These are phyloP conservation scores for Brachionus calyciflorus DNA, from an alignment of 1,140 invertebrate genomes.

Conservation along the genomic window DNA sequence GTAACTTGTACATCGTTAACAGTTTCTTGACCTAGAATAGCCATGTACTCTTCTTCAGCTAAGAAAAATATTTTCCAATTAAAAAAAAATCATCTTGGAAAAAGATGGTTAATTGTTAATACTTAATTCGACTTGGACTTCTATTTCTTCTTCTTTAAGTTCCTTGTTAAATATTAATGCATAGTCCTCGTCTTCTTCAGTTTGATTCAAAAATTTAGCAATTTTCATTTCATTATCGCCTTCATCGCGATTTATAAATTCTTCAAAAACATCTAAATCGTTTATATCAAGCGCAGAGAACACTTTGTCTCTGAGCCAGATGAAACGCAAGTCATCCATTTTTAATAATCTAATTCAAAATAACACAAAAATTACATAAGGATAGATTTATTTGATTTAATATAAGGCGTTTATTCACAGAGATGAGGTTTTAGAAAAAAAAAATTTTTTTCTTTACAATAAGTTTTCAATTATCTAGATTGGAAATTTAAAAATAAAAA, in stretches of 20 bases:
- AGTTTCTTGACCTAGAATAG: neutral
- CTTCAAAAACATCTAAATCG: constrained; percentile 57
- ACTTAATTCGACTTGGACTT: constrained; percentile 59
- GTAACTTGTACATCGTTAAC: neutral
- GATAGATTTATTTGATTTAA: neutral
- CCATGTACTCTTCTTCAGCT: constrained; percentile 43
- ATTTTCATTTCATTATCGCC: constrained; percentile 56
- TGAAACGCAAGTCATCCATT: constrained; percentile 61
- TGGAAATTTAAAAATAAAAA: neutral
- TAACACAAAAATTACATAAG: neutral
- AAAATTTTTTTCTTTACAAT: too few species aligned
- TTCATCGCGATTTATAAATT: constrained; percentile 59
- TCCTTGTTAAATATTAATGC: constrained; percentile 59
- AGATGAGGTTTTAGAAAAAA: neutral
- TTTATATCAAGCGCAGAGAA: constrained; percentile 55
- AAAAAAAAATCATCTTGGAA: too few species aligned
- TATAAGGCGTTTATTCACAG: neutral
- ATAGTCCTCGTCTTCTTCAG: constrained; percentile 57
- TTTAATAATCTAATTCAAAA: neutral
- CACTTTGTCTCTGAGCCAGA: constrained; percentile 58
- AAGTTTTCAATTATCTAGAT: neutral
- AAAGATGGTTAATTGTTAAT: too few species aligned
- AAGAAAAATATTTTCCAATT: neutral
- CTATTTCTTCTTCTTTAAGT: constrained; percentile 58
- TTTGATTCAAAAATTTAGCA: constrained; percentile 59